These are phyloP conservation scores for Aurelia sp. DNA, from an alignment of 30 jellyfish, hydroid and myxozoan species.

Conservation along the genomic window DNA sequence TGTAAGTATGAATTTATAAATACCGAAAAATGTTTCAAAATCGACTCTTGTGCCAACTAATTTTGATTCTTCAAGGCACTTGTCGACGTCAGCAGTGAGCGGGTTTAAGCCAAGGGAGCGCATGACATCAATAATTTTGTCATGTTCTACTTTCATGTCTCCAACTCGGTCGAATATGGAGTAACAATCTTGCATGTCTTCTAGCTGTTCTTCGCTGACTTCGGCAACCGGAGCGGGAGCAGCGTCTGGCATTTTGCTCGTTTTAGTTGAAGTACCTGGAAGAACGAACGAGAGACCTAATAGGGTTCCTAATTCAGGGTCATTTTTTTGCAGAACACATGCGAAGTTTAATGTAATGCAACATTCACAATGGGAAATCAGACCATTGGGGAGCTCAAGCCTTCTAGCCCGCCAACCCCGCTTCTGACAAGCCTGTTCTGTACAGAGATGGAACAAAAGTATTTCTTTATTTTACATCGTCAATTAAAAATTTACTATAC, in stretches of 20 bases:
- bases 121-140: conserved; percentile 68
- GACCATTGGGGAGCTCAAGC: too few relatives aligned
- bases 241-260: neutral
- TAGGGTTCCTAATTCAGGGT: too few relatives aligned
- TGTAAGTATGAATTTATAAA: conserved; percentile 60
- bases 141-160: conserved; percentile 75
- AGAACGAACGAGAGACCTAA: too few relatives aligned
- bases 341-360: too few relatives aligned
- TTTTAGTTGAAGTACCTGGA: neutral
- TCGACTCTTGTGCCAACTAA: conserved; percentile 78
- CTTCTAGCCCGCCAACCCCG: too few relatives aligned
- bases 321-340: too few relatives aligned
- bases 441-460: too few relatives aligned
- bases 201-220: conserved; percentile 72
- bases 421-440: too few relatives aligned
- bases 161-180: conserved; percentile 84
- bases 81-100: conserved; percentile 60
- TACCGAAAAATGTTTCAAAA: conserved; percentile 75
- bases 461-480: too few relatives aligned
- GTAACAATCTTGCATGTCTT: conserved; percentile 82
- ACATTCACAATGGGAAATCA: too few relatives aligned
- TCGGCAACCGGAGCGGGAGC: conserved; percentile 16
- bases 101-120: conserved; percentile 93
- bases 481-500: too few relatives aligned
- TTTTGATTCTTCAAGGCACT: conserved; percentile 74